These are phyloP conservation scores for Gymnobelideus leadbeateri DNA, from an alignment of 2,113 vertebrate species.

Conservation along the genomic window DNA sequence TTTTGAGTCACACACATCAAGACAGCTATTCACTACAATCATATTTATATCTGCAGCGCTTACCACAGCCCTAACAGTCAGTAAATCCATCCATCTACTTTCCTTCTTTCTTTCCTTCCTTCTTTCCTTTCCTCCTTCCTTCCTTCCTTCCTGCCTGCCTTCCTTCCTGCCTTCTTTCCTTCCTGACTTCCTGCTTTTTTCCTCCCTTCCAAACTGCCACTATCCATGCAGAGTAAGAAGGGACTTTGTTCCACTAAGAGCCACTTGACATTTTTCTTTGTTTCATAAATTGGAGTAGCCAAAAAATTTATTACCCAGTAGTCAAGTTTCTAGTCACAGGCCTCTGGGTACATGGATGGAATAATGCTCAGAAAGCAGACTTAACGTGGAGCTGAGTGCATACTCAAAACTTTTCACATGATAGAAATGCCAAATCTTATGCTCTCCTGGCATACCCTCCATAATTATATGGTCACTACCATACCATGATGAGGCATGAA, in stretches of 20 bases:
- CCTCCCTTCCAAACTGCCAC: neutral
- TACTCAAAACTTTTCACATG: too few species aligned
- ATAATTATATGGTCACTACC: neutral
- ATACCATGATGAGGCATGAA: neutral
- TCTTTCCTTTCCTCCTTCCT: neutral
- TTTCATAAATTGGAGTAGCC: neutral
- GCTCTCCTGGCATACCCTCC: neutral
- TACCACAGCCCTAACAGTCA: neutral
- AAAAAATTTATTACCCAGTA: neutral
- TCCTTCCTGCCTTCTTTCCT: neutral
- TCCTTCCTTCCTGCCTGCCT: neutral
- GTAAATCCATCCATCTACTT: neutral
- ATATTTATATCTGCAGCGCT: neutral
- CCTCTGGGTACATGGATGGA: neutral
- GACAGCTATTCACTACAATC: neutral
- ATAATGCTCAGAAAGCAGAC: neutral
- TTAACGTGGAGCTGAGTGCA: too few species aligned
- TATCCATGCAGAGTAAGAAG: neutral
- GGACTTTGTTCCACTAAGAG: neutral
- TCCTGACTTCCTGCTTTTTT: neutral
- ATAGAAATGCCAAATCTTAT: neutral
- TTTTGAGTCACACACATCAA: neutral
- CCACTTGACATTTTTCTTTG: neutral
- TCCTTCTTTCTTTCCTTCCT: neutral
- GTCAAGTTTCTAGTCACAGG: neutral